Evolutionary conservation across 2,113 vertebrate genomes (phyloP).

Genomic region (Gasterosteus nipponicus): DNA sequence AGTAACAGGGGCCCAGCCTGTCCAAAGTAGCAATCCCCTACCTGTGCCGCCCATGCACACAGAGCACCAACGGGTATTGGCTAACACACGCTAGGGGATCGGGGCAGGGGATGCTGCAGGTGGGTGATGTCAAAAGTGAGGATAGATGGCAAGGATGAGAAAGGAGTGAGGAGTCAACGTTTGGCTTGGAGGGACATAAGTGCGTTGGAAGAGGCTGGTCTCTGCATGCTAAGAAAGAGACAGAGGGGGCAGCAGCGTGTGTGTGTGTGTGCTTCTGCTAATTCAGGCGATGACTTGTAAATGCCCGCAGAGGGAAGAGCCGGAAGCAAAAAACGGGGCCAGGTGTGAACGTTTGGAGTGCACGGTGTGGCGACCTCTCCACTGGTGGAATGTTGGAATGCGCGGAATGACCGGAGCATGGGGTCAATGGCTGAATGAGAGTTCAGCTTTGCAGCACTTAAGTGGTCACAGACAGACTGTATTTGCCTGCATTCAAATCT

Average conservation of each 20-base stretch:
- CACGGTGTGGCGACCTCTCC: slow-evolving; percentile 28
- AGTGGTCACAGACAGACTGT: slow-evolving; percentile 57
- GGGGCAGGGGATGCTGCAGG: slow-evolving; percentile 61
- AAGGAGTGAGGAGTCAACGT: slow-evolving; percentile 20
- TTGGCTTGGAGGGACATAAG: slow-evolving; percentile 48
- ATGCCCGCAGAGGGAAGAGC: slow-evolving; percentile 58
- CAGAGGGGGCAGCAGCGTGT: slow-evolving; percentile 15
- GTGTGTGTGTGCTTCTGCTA: slow-evolving; percentile 63
- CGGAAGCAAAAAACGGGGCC: slow-evolving; percentile 20
- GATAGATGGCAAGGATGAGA: slow-evolving; percentile 28
- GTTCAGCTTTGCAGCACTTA: slow-evolving; percentile 68
- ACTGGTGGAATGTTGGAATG: slow-evolving; percentile 52
- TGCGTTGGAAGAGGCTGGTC: slow-evolving; percentile 56
- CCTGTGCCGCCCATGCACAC: slow-evolving; percentile 80
- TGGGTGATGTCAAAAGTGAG: slow-evolving; percentile 37
- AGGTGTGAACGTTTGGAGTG: slow-evolving; percentile 28
- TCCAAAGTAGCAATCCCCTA: slow-evolving; percentile 71
- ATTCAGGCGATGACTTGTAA: slow-evolving; percentile 51
- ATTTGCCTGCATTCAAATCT: slow-evolving; percentile 62
- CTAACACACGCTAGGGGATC: slow-evolving; percentile 70
- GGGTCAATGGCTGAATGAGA: slow-evolving; percentile 55
- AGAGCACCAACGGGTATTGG: slow-evolving; percentile 80
- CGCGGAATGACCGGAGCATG: slow-evolving; percentile 62
- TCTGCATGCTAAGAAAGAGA: slow-evolving; percentile 54
- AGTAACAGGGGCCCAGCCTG: slow-evolving; percentile 59